Base-by-base conservation (phyloP, 2,888 invertebrate species). In the Tetranychus piercei region DNA sequence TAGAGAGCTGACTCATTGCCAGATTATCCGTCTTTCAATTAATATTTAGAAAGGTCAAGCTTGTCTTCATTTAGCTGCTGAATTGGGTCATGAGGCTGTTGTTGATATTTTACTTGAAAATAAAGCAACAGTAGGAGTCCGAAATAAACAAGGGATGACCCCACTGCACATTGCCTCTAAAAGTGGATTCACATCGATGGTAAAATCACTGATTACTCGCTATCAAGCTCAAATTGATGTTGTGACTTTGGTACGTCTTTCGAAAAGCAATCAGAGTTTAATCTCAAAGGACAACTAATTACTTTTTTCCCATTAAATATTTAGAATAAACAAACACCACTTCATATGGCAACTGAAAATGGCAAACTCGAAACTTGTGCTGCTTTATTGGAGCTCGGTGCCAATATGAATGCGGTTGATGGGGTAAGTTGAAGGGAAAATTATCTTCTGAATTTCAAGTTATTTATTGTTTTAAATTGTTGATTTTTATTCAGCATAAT, bases 91-190 rank as follows among this genome's bases (percentile, higher is more conserved):
- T 79, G 85, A 82, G 69, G 82, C 83, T 66, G 83, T 86, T 4
- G 85, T 92, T 87, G 85, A 85, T 77, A 81, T 84, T 1, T 85
- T 99, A 74, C 85, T 99, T 67, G 89, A 91, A 73, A 90, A 94
- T 84, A 97, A 97, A 83, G 97, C 99, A 0, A 99, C 97, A 83
- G 97, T 99, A 78, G 99, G 99, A 84, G 95, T 95, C 20, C 96
- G 97, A 83, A 95, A 96, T 1, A 88, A 97, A 34, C 92, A 79
- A 22, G 97, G 99, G 6, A 87, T 97, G 79, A 97, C 99, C 7
- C 96, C 97, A 0, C 86, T 99, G n/a, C 99, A 99, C 85, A 86
- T 96, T 81, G 96, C 97, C 0, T 93, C 96, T 1, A 90, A 93
- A 89, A 94, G 94, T 81, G 97, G 97, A 7, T 96, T 90, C 83